phyloP scores from a whole-genome alignment of 2,113 vertebrate species.

The Saccopteryx bilineata region DNA sequence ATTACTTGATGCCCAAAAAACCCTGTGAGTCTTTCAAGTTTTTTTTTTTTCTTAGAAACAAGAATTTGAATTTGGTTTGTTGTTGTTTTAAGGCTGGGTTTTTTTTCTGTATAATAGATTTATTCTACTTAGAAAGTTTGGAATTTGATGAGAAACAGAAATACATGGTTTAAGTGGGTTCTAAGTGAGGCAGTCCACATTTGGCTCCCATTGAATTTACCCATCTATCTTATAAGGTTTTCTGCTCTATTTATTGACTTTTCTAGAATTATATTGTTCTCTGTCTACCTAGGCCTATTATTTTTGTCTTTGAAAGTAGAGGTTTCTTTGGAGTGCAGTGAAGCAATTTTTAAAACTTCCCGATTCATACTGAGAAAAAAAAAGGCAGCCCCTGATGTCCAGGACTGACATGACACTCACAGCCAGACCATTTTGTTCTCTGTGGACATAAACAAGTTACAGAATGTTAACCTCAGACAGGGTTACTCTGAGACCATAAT shows the following conservation, averaged over 20 bases:
- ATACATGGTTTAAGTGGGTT: neutral
- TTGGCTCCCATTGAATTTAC: conserved; percentile 1
- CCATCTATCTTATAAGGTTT: neutral
- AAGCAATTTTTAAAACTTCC: conserved; percentile 11
- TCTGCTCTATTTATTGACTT: conserved; percentile 55
- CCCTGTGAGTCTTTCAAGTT: conserved; percentile 61
- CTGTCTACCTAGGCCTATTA: conserved; percentile 36
- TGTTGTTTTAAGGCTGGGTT: conserved; percentile 47
- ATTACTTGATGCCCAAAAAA: conserved; percentile 65
- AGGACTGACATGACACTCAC: neutral
- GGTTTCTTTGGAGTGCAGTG: conserved; percentile 23
- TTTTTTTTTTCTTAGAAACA: conserved; percentile 66
- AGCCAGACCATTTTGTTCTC: neutral
- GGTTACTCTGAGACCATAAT: neutral
- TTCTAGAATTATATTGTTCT: conserved; percentile 34
- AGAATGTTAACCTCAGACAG: neutral
- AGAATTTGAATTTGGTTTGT: conserved; percentile 64
- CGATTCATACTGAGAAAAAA: neutral
- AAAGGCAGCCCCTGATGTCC: neutral
- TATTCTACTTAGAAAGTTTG: conserved; percentile 28
- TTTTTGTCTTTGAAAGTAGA: conserved; percentile 56
- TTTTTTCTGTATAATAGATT: neutral
- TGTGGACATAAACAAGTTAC: neutral
- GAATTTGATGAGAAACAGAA: conserved; percentile 45
- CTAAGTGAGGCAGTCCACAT: neutral